phyloP scores from a whole-genome alignment of 1,140 invertebrate species.

The Ceratina australensis region DNA sequence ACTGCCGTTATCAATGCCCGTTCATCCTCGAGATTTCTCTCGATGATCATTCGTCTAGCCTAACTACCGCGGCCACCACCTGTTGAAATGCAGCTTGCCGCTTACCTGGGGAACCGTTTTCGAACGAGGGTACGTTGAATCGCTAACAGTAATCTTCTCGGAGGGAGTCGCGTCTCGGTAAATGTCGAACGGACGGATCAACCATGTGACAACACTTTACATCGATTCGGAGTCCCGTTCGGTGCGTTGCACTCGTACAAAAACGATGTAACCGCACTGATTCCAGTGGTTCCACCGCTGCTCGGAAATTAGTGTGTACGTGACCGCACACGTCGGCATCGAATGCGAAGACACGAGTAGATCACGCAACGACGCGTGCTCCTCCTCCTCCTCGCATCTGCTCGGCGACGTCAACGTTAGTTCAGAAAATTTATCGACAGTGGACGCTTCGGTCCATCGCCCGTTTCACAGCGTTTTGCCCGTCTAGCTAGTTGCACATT shows the following conservation, averaged over 20 bases:
- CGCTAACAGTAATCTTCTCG: background rate
- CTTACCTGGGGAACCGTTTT: slow-evolving; percentile 41
- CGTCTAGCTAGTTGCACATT: too few relatives aligned
- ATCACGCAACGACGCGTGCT: too few relatives aligned
- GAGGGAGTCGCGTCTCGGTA: background rate
- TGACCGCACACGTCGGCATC: background rate
- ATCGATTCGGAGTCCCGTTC: background rate
- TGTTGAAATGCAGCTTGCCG: slow-evolving; percentile 48
- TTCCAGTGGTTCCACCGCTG: background rate
- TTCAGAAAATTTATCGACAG: too few relatives aligned
- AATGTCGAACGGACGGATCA: background rate
- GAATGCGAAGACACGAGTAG: background rate
- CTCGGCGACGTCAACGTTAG: too few relatives aligned
- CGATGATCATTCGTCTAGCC: background rate
- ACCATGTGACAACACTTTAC: slow-evolving; percentile 26
- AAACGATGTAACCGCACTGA: slow-evolving; percentile 2
- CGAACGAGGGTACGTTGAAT: background rate
- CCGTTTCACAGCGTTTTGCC: too few relatives aligned
- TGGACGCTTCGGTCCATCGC: too few relatives aligned
- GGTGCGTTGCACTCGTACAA: slow-evolving; percentile 7
- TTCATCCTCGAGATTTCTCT: background rate
- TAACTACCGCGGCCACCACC: slow-evolving; percentile 32
- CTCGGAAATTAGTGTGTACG: background rate
- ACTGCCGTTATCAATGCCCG: background rate
- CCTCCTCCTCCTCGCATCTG: too few relatives aligned